These are phyloP conservation scores for Oreotrochilus melanogaster DNA, from an alignment of 2,113 vertebrate species.

Conservation along the genomic window DNA sequence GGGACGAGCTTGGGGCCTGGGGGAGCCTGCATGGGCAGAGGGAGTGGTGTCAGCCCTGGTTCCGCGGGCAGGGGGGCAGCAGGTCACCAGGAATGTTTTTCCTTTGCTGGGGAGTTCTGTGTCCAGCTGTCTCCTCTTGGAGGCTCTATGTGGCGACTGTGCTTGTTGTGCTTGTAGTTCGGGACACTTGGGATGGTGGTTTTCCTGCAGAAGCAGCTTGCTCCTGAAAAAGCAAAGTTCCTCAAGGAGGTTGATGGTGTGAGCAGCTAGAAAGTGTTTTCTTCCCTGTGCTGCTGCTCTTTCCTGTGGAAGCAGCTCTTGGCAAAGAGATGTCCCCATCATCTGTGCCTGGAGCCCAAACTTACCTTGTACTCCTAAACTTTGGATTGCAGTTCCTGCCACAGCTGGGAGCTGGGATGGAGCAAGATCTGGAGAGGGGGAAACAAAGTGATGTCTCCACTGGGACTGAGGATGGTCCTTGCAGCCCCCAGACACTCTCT, in stretches of 20 bases:
- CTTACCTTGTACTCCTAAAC: accelerated
- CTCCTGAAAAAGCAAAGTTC: neutral
- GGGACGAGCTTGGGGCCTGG: neutral
- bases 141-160: accelerated
- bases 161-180: neutral
- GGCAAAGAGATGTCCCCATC: neutral
- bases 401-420: accelerated
- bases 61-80: accelerated
- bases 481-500: neutral
- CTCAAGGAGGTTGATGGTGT: neutral
- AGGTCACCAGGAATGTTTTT: accelerated
- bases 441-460: accelerated
- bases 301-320: neutral
- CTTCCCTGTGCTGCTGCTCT: accelerated
- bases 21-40: neutral
- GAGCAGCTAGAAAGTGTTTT: neutral
- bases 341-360: neutral
- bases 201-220: neutral
- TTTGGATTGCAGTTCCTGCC: neutral
- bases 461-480: neutral
- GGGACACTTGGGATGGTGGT: neutral
- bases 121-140: accelerated
- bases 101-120: neutral
- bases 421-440: neutral
- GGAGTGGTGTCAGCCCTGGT: neutral